A percentile compares a stretch with the other conserved stretches of the same genome.
Evolutionary conservation across 2,888 invertebrate genomes (phyloP).

Genomic region (Eilema depressum): DNA sequence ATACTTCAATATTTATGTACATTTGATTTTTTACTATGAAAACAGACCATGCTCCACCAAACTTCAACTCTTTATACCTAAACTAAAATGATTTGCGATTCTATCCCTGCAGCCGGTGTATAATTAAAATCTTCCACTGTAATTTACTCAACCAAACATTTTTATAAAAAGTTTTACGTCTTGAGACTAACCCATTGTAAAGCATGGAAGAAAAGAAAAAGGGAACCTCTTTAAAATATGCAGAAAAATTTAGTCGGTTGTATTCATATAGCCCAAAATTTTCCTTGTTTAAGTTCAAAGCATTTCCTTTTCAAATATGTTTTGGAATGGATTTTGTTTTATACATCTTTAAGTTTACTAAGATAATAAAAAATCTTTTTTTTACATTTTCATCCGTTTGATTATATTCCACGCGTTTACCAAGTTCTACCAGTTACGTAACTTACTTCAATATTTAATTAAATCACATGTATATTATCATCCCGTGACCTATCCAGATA

Average conservation of each 20-base stretch:
- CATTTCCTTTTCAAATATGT: background rate
- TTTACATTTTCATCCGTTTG: too few relatives aligned
- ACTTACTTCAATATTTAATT: too few relatives aligned
- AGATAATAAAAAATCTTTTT: background rate
- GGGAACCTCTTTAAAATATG: background rate
- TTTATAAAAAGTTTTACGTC: background rate
- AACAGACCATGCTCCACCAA: background rate
- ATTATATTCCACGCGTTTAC: too few relatives aligned
- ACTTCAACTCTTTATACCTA: background rate
- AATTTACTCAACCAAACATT: conserved; percentile 24
- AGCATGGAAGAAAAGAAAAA: background rate
- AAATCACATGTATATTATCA: too few relatives aligned
- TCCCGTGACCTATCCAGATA: too few relatives aligned
- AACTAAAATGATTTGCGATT: conserved; percentile 5
- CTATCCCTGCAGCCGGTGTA: conserved; percentile 35
- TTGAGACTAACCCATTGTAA: background rate
- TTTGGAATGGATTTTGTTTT: conserved; percentile 2
- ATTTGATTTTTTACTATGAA: background rate
- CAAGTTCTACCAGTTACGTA: too few relatives aligned
- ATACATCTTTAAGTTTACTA: background rate
- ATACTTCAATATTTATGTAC: too few relatives aligned
- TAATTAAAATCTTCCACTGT: conserved; percentile 26
- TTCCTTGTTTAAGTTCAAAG: conserved; percentile 3
- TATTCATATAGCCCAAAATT: background rate
- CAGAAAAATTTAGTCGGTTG: background rate